Conservation (phyloP, 2,888 invertebrate species). For the Tenthredo scrophulariae region DNA sequence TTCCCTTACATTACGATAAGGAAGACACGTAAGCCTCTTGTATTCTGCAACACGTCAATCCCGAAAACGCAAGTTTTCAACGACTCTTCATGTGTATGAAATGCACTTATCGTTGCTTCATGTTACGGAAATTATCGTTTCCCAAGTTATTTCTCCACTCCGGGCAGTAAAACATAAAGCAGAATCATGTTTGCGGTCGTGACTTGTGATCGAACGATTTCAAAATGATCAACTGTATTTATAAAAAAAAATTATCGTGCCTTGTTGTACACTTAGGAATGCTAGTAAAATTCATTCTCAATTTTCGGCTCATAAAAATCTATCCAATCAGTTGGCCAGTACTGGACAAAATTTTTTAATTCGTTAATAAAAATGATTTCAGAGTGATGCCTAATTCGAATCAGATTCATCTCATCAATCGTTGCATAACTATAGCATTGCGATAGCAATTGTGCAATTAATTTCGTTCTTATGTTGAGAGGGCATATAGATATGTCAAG, state of each 20-base stretch:
- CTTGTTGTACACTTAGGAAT: background rate
- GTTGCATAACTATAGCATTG: background rate
- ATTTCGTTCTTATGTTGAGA: background rate
- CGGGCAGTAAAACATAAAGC: background rate
- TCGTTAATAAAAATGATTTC: background rate
- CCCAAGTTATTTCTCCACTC: background rate
- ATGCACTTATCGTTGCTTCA: background rate
- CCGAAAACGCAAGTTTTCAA: background rate
- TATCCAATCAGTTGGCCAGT: background rate
- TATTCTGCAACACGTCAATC: background rate
- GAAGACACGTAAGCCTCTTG: background rate
- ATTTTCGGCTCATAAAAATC: background rate
- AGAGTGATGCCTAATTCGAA: background rate
- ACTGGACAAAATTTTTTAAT: background rate
- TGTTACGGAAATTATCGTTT: background rate
- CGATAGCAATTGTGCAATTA: background rate
- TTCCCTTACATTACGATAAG: background rate
- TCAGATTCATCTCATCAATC: background rate
- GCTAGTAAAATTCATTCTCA: background rate
- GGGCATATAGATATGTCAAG: no score
- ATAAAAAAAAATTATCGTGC: background rate
- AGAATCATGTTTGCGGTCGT: background rate
- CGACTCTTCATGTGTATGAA: background rate
- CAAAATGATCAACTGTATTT: background rate
- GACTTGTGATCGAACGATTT: slow-evolving; percentile 15